Base-by-base conservation (phyloP, 2,113 vertebrate genomes). In the Semnornis frantzii region DNA sequence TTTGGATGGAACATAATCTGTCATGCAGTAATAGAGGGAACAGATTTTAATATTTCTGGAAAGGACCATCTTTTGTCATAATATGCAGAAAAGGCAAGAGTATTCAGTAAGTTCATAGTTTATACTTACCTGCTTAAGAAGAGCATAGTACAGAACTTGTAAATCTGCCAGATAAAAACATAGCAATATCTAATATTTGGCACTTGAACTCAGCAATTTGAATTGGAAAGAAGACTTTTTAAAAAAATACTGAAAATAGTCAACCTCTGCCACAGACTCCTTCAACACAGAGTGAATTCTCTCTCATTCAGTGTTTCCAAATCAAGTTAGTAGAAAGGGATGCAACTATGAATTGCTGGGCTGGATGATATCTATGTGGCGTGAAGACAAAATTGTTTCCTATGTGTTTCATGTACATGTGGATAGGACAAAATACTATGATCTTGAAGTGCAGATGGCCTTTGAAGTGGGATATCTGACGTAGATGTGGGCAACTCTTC, bases 41-140 rank as follows among this genome's bases (percentile, higher is more conserved):
- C 70, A 33, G 21, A 66, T 65, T 92, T 94, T 94, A 92, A 80
- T 95, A 91, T 91, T 96, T 94, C 92, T 95, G 63, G 63, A 75
- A 69, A 86, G 84, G 68, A 60, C 39, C 24, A 52, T 74, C 21
- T 81, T 80, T 87, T 80, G 33, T 55, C n/a, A 46, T 71, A 86
- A 66, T 78, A 88, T 2, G 6, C 63, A 89, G 76, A 93, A 94
- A 91, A 94, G 76, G 46, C 73, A 86, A 62, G 48, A 89, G 31
- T 60, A 57, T 72, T 96, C 83, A 90, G 2, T 84, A 94, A 95
- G 69, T 87, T 88, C 70, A 85, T 79, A 68, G 63, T 76, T 94
- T 91, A 79, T 92, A 87, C 90, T 95, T 87, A 87, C 58, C 89
- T 94, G 68, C 60, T 89, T 75, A 74, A 25, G 27, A 48, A 91